Base-by-base conservation (phyloP, 2,797 vertebrate species). In the Paedocypris micromegethes region DNA sequence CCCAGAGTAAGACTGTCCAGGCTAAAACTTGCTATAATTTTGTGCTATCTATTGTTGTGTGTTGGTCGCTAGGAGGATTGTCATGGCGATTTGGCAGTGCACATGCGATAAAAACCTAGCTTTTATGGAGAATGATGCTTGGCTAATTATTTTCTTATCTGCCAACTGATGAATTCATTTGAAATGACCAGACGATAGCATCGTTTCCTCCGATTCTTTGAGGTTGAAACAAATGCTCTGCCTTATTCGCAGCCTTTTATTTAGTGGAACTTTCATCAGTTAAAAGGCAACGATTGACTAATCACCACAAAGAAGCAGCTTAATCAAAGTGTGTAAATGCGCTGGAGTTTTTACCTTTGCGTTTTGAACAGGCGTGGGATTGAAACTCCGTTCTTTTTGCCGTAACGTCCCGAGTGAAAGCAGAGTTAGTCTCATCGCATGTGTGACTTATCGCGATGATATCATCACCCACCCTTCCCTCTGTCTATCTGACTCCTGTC, bases 301-400 rank as follows among this genome's bases (percentile, higher is more conserved):
- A 55, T 72, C 61, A 60, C 58, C 53, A 52, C 65, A 58, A 58
- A 68, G 9, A 61, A 54, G 45, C 63, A 64, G 49, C 65, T 47
- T 72, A 72, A 62, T 9, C 23, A 23, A 70, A 63, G 72, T 70
- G 77, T 72, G 72, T 55, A 80, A 70, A 77, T 78, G 9, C 23
- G 23, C 23, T 23, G 23, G 23, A 23, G 23, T 23, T 23, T 23
- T 23, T 23, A 23, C 23, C 23, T 23, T 23, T 23, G 23, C 23
- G 23, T 23, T 23, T 23, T 23, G 23, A 23, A 23, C 23, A 23
- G 23, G 23, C 23, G 23, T 23, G 23, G 23, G 23, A 23, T 23
- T 23, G 23, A 23, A 23, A 23, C 23, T 23, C 23, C 23, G 23
- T 23, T 23, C 67, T 76, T 75, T 74, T 53, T 40, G 50, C 70